Base-by-base conservation (phyloP, 2,888 invertebrate genomes). In the Gastrophysa polygoni region DNA sequence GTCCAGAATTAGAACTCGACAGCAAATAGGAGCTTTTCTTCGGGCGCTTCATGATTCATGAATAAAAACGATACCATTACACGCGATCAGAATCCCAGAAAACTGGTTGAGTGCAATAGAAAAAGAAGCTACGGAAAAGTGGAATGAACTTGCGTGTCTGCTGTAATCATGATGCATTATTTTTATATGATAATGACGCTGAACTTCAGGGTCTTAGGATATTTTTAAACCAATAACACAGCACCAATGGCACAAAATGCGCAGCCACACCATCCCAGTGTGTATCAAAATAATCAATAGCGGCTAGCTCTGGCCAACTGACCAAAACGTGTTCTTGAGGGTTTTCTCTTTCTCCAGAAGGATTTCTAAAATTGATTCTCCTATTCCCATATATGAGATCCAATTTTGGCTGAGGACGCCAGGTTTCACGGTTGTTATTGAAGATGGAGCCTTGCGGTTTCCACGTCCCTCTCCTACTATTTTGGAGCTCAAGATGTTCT, bases 131-230 rank as follows among this genome's bases (percentile, higher is more conserved):
- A n/a, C 38, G n/a, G 44, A 59, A 57, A 61, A 60, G 67, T 58
- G 64, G 69, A 68, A 69, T 66, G 69, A 69, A 69, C 69, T 69
- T 62, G 69, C 69, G 64, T 69, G 69, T 57, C 61, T 61, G 57
- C 63, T 44, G 67, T 66, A 69, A 67, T 69, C 66, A 69, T 69
- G 63, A 54, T 62, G 69, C 58, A 69, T 69, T 69, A 69, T 69
- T 69, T 69, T 68, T 68, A 68, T 57, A 64, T 66, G 65, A 65
- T 64, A 68, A 68, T 68, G 63, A 67, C 61, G 65, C 57, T 51
- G 50, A 57, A 61, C 67, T 63, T 54, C 57, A 62, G 63, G 63
- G 60, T 65, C 59, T 64, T 59, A 34, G 62, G 64, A 63, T 67
- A 68, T 68, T 68, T 68, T 68, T 64, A 64, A 67, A 59, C 58